Percentiles rank a stretch among this genome's conserved stretches.
phyloP scores from a whole-genome alignment of 2,888 invertebrate species.

The Apotomis betuletana region DNA sequence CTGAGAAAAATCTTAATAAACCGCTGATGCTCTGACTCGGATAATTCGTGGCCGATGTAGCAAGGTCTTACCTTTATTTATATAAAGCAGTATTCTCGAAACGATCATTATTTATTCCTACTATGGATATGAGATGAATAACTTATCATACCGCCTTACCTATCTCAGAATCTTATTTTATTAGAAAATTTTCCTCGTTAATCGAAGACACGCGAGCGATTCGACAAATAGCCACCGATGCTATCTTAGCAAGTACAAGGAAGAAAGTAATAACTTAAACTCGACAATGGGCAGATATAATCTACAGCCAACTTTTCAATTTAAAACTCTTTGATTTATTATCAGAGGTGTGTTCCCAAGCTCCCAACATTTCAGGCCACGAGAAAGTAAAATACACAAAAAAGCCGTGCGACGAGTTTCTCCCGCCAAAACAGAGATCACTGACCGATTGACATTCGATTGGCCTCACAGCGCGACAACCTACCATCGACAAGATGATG shows the following conservation, averaged over 20 bases:
- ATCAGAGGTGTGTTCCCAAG: constrained; percentile 43
- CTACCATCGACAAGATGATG: constrained; percentile 51
- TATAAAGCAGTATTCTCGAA: background rate
- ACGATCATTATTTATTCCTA: background rate
- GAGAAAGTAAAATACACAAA: constrained; percentile 82
- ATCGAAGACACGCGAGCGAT: background rate
- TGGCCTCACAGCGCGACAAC: constrained; percentile 50
- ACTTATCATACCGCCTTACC: background rate
- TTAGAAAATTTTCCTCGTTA: background rate
- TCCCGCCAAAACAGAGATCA: constrained; percentile 80
- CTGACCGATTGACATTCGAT: constrained; percentile 80
- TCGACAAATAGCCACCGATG: constrained; percentile 18
- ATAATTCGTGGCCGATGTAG: too few species aligned
- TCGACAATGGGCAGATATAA: constrained; percentile 39
- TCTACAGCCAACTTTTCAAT: constrained; percentile 47
- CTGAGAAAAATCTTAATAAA: too few species aligned
- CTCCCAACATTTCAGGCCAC: constrained; percentile 44
- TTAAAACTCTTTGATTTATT: constrained; percentile 50
- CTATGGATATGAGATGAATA: background rate
- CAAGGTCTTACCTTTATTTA: too few species aligned
- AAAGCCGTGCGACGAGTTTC: constrained; percentile 76
- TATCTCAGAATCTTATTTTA: background rate
- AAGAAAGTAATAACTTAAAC: constrained; percentile 34
- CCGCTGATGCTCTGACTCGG: too few species aligned
- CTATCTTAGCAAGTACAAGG: constrained; percentile 14